Base-by-base conservation (phyloP, 2,888 invertebrate genomes). In the Alloplasta piceator region DNA sequence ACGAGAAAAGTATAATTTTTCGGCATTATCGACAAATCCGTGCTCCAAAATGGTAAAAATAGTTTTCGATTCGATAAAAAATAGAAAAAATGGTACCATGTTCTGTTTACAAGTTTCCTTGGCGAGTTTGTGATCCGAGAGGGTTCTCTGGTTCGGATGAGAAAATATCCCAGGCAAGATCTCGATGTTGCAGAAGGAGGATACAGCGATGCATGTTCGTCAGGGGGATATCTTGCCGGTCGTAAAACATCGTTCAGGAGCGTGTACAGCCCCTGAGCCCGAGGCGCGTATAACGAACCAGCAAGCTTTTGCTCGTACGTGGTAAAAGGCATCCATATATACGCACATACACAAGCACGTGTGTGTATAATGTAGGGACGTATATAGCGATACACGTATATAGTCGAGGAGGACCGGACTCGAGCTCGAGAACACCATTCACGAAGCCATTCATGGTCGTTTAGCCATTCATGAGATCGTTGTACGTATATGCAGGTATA, bases 391-490 rank as follows among this genome's bases (percentile, higher is more conserved):
- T 10, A n/a, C 26, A 14, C 26, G 26, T 26, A 26, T 26, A 26
- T 26, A 26, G 12, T 36, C 12, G 43, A 7, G 70, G 10, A 55
- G 56, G 70, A 58, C 68, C 36, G 60, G 76, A 64, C 64, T 66
- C 67, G 46, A 46, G 48, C 48, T 16, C 55, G 50, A 48, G 70
- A 67, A 67, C 72, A 68, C 80, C 80, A 77, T 80, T 80, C 80
- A 77, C 80, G 63, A 68, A 77, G 73, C 80, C 80, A 77, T 80
- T 80, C 80, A 77, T 73, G 80, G 64, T 26, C 76, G 80, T 80
- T 80, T 77, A 77, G 80, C 77, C 80, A 77, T 80, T 80, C 77
- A 77, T 80, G 77, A 80, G 80, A 77, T 67, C 58, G 67, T 41
- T 48, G 50, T 48, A 52, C 12, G 36, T 72, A 73, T 10, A 48